A percentile compares a stretch with the other conserved stretches of the same genome.
These are phyloP conservation scores for Galaxias olidus DNA, from an alignment of 2,797 vertebrate genomes.

Conservation along the genomic window DNA sequence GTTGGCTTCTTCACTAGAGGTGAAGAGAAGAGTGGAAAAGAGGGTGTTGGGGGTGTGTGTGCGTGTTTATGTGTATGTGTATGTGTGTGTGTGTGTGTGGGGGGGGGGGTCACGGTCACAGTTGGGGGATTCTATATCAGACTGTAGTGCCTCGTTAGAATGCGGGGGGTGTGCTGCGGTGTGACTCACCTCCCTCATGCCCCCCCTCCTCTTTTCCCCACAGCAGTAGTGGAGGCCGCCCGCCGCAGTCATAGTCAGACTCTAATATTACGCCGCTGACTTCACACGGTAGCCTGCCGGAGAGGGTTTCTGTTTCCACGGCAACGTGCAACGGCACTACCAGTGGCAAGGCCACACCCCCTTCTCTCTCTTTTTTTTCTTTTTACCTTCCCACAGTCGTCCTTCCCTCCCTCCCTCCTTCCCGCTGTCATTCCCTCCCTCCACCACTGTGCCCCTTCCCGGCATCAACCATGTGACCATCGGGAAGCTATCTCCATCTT, in stretches of 20 bases:
- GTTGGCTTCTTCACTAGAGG: neutral
- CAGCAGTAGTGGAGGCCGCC: slow-evolving; percentile 18
- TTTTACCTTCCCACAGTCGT: slow-evolving; percentile 25
- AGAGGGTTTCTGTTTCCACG: slow-evolving; percentile 73
- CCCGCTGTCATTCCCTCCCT: slow-evolving; percentile 27
- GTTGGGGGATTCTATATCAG: neutral
- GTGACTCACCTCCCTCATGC: slow-evolving; percentile 66
- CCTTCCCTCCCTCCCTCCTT: slow-evolving; percentile 32
- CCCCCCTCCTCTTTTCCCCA: slow-evolving; percentile 40
- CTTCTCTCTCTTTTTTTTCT: neutral
- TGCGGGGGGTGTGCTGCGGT: slow-evolving; percentile 61
- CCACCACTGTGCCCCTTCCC: slow-evolving; percentile 51
- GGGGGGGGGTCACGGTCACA: slow-evolving; percentile 1
- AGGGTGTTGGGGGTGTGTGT: neutral
- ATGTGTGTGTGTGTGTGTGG: neutral
- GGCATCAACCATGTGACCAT: slow-evolving; percentile 72
- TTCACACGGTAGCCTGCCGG: slow-evolving; percentile 72
- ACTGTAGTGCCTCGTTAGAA: slow-evolving; percentile 61
- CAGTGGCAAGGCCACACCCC: slow-evolving; percentile 62
- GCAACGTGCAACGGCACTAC: too few species aligned
- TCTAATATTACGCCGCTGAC: slow-evolving; percentile 76
- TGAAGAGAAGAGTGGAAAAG: slow-evolving; percentile 12
- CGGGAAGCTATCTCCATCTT: slow-evolving; percentile 70
- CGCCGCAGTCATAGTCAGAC: slow-evolving; percentile 69
- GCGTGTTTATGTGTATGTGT: neutral